phyloP scores from a whole-genome alignment of 2,797 vertebrate species.

The Enteromius afrohamiltoni region DNA sequence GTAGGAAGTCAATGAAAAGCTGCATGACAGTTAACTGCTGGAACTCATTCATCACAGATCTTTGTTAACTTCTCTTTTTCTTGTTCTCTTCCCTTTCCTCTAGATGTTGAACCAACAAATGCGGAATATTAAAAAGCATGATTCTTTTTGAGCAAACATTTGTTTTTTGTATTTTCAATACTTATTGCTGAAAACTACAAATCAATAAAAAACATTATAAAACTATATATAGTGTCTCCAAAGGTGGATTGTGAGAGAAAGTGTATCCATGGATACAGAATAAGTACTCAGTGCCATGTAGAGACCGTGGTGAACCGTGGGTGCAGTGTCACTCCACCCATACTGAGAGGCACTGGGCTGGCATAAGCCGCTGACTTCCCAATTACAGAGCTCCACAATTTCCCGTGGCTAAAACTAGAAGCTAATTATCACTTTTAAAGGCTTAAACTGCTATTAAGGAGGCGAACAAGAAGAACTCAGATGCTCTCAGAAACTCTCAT shows the following conservation, averaged over 20 bases:
- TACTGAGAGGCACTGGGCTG: constrained; percentile 59
- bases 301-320: constrained; percentile 1
- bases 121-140: not conserved
- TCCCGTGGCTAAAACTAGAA: constrained; percentile 78
- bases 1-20: constrained; percentile 67
- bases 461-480: constrained; percentile 19
- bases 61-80: constrained; percentile 48
- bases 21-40: constrained; percentile 68
- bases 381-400: constrained; percentile 79
- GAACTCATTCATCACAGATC: constrained; percentile 12
- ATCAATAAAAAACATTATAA: not conserved
- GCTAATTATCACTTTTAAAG: constrained; percentile 80
- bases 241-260: not conserved
- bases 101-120: not conserved
- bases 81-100: constrained; percentile 42
- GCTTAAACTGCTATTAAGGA: constrained; percentile 80
- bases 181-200: not conserved
- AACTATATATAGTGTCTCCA: not conserved
- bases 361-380: constrained; percentile 73
- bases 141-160: not conserved
- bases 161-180: not conserved
- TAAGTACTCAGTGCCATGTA: not conserved
- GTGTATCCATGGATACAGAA: constrained; percentile 47
- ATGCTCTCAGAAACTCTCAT: constrained; percentile 19
- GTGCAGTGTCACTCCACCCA: constrained; percentile 43